phyloP scores from a whole-genome alignment of 2,797 vertebrate species.

The Rhinogobio ventralis region DNA sequence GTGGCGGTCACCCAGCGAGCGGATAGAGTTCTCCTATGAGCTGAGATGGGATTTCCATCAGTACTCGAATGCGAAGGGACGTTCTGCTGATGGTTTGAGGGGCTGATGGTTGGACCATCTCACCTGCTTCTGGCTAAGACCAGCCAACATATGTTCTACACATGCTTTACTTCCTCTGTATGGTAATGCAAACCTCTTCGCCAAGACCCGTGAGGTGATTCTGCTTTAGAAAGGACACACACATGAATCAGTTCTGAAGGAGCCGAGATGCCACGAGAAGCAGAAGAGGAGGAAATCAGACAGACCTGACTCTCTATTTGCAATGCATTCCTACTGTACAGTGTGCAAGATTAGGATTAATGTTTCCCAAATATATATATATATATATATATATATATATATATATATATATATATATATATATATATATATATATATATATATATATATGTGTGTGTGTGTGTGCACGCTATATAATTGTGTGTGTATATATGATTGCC shows the following conservation, averaged over 20 bases:
- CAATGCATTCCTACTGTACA: not conserved
- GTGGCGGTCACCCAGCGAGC: not conserved
- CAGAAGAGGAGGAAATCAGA: not conserved
- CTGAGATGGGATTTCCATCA: constrained; percentile 20
- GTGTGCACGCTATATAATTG: no score
- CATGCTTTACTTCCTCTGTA: constrained; percentile 21
- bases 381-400: not conserved
- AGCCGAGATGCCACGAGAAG: not conserved
- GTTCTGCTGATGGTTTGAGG: constrained; percentile 15
- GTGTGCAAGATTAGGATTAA: not conserved
- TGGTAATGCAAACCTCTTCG: not conserved
- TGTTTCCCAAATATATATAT: not conserved
- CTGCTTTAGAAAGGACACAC: constrained; percentile 1
- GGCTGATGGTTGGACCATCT: not conserved
- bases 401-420: no score
- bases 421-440: no score
- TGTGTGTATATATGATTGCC: no score
- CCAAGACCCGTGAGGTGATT: constrained; percentile 25
- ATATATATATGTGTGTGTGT: no score
- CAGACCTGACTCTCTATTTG: not conserved
- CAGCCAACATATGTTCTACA: constrained; percentile 39
- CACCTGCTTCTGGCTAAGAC: constrained; percentile 12
- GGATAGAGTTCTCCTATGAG: constrained; percentile 1
- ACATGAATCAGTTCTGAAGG: not conserved
- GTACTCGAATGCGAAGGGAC: not conserved